These are phyloP conservation scores for Myrmecobius fasciatus DNA, from an alignment of 2,113 vertebrate genomes.

Conservation along the genomic window DNA sequence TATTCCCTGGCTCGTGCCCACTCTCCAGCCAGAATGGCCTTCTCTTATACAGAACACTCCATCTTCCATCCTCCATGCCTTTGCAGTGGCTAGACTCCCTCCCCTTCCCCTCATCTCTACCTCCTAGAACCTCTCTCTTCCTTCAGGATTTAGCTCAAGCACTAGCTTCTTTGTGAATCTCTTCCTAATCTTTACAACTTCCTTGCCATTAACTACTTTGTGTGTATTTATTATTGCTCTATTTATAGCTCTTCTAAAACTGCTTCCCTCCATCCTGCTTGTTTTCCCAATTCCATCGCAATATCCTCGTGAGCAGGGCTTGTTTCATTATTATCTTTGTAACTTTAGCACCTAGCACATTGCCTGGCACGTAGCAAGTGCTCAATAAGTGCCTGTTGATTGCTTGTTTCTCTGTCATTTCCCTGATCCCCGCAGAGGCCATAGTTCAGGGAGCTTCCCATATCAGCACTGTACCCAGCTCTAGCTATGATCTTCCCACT, in stretches of 20 bases:
- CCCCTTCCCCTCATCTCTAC: not conserved
- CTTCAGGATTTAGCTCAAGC: not conserved
- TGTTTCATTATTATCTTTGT: not conserved
- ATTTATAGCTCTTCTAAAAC: not conserved
- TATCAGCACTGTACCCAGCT: not conserved
- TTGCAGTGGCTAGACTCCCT: not conserved
- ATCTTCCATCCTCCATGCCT: not conserved
- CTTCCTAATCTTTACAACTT: not conserved
- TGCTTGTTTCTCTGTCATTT: not conserved
- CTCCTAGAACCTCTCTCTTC: not conserved
- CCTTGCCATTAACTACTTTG: not conserved
- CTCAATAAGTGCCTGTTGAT: not conserved
- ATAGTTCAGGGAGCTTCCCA: not conserved
- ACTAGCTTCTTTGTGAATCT: not conserved
- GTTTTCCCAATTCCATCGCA: not conserved
- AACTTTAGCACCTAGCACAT: too few species aligned
- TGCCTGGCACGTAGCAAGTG: not conserved
- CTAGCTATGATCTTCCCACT: conserved; percentile 20
- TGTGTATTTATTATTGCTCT: not conserved
- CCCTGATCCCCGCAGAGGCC: not conserved
- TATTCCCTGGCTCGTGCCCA: not conserved
- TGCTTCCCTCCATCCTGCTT: not conserved
- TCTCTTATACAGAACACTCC: not conserved
- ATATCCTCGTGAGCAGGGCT: not conserved
- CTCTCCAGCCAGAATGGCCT: not conserved